A percentile compares a stretch with the other conserved stretches of the same genome.
These are phyloP conservation scores for Aurelia aurita complex sp. Pacific DNA, from an alignment of 30 jellyfish, hydroid and myxozoan species.

Conservation along the genomic window DNA sequence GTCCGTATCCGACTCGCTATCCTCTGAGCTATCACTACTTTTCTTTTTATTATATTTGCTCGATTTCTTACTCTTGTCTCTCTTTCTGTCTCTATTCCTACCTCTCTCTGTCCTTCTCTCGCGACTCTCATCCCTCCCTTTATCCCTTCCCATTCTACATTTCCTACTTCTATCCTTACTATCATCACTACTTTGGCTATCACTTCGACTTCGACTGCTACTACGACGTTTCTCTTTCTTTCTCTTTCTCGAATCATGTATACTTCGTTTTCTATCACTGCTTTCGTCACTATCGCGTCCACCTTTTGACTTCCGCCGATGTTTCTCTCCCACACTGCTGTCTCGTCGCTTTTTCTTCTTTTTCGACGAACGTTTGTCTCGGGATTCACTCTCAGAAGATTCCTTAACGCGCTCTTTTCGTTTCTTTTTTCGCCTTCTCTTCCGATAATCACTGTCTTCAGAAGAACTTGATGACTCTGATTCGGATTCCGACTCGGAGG, in stretches of 20 bases:
- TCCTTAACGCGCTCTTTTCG: too few relatives aligned
- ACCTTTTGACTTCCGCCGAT: slow-evolving; percentile 9
- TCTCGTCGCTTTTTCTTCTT: slow-evolving; percentile 11
- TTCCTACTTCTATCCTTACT: slow-evolving; percentile 9
- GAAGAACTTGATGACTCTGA: slow-evolving; percentile 13
- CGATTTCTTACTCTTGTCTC: slow-evolving; percentile 6
- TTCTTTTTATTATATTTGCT: slow-evolving; percentile 3
- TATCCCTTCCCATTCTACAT: neutral
- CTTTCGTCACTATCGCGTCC: slow-evolving; percentile 16
- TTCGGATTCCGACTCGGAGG: neutral
- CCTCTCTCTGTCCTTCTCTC: neutral
- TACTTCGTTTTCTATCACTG: neutral
- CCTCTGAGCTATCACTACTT: slow-evolving; percentile 38
- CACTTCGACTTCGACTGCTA: slow-evolving; percentile 17
- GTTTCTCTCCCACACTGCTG: neutral
- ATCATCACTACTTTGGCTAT: neutral
- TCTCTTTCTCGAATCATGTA: neutral
- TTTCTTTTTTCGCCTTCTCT: too few relatives aligned
- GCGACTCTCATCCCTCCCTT: neutral
- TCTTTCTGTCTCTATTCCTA: slow-evolving; percentile 13
- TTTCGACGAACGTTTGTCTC: neutral
- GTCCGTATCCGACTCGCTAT: slow-evolving; percentile 32
- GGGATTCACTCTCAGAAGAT: neutral
- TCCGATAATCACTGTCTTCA: slow-evolving; percentile 14
- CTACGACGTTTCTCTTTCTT: slow-evolving; percentile 7